phyloP scores from a whole-genome alignment of 2,888 invertebrate species.

The Aspidapion aeneum region DNA sequence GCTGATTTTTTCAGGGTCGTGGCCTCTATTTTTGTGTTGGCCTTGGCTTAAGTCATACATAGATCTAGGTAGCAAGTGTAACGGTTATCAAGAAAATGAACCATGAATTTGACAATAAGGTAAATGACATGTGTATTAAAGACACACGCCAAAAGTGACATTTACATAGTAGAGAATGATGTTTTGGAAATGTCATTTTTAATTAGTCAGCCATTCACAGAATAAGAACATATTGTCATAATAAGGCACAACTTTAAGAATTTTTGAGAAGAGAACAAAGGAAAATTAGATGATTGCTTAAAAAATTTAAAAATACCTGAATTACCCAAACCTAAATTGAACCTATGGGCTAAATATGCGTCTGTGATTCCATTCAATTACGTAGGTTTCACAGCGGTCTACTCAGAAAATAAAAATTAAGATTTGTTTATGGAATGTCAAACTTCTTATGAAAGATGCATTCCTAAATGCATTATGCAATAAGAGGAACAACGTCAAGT shows the following conservation, averaged over 20 bases:
- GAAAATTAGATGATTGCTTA: conserved; percentile 1
- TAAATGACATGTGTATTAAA: not conserved
- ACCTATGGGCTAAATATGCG: conserved; percentile 1
- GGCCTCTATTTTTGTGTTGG: too few species aligned
- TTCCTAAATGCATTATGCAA: conserved; percentile 1
- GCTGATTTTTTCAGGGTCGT: too few species aligned
- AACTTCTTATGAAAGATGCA: too few species aligned
- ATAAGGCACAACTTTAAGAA: not conserved
- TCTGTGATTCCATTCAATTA: not conserved
- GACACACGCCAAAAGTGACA: not conserved
- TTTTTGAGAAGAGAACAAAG: not conserved
- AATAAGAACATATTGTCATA: not conserved
- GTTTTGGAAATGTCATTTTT: conserved; percentile 1
- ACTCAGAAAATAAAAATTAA: not conserved
- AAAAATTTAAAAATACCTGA: not conserved
- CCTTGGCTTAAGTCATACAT: not conserved
- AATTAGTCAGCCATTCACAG: conserved; percentile 7
- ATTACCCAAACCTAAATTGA: conserved; percentile 1
- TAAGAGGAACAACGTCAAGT: conserved; percentile 2
- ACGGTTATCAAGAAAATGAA: not conserved
- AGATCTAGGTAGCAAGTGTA: not conserved
- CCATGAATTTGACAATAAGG: not conserved
- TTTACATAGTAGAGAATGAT: not conserved
- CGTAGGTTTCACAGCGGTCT: not conserved
- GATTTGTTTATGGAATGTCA: not conserved